Evolutionary conservation across 2,113 vertebrate species (phyloP).

Genomic region (Cephalopholis sonnerati): DNA sequence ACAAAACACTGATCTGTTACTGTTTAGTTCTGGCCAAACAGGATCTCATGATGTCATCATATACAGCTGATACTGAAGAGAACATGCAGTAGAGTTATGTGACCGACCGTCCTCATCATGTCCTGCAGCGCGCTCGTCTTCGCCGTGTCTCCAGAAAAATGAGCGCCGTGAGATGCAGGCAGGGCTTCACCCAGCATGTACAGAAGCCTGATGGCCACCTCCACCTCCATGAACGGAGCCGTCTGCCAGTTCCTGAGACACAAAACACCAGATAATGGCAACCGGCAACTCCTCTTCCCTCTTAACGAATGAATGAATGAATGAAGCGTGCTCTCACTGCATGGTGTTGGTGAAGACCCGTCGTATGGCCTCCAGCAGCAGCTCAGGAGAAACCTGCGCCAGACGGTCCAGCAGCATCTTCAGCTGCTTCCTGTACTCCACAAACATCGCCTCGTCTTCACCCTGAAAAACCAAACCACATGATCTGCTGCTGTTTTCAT

Average conservation of each 20-base stretch:
- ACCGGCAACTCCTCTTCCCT: too few species aligned
- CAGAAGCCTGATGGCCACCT: constrained; percentile 94
- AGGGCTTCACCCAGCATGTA: constrained; percentile 99
- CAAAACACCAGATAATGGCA: too few species aligned
- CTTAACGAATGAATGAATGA: background rate
- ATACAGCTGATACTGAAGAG: background rate
- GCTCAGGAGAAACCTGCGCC: constrained; percentile 96
- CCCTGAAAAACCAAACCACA: constrained; percentile 82
- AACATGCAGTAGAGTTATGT: fast-evolving
- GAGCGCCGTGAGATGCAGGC: constrained; percentile 95
- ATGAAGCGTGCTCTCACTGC: constrained; percentile 85
- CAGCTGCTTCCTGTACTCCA: constrained; percentile 98
- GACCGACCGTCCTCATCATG: constrained; percentile 96
- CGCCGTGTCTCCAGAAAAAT: constrained; percentile 94
- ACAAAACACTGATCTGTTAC: background rate
- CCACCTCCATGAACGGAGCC: constrained; percentile 94
- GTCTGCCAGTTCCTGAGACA: constrained; percentile 92
- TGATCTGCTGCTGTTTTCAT: fast-evolving
- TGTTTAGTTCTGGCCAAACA: too few species aligned
- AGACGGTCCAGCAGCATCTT: constrained; percentile 96
- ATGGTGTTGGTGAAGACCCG: constrained; percentile 93
- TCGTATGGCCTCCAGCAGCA: constrained; percentile 92
- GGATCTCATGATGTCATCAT: too few species aligned
- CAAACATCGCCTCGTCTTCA: constrained; percentile 99
- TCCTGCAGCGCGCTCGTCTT: constrained; percentile 96